Conservation (phyloP, 2,888 invertebrate genomes). For the Platyscelio sp. region DNA sequence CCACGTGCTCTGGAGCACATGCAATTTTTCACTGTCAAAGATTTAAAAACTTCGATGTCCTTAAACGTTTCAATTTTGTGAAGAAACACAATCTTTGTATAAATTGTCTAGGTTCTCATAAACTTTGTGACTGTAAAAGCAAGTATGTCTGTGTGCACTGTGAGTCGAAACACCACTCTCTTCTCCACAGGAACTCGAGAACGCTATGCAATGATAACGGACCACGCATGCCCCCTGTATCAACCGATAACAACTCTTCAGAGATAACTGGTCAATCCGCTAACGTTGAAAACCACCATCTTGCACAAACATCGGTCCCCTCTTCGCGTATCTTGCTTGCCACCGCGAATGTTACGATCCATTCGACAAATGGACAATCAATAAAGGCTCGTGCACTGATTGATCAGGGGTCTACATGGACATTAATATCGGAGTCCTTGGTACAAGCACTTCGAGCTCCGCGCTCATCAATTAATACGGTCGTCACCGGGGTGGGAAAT, state of each 20-base stretch:
- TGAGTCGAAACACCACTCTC: neutral
- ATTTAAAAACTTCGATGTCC: constrained; percentile 5
- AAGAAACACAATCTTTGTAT: constrained; percentile 16
- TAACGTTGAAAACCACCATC: neutral
- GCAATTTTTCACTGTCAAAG: neutral
- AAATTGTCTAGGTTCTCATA: constrained; percentile 28
- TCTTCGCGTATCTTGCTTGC: neutral
- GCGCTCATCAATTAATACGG: neutral
- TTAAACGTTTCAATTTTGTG: constrained; percentile 10
- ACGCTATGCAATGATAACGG: no score
- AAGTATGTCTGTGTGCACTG: neutral
- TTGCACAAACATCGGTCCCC: neutral
- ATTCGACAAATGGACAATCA: neutral
- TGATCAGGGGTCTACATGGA: constrained; percentile 11
- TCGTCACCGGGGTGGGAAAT: neutral
- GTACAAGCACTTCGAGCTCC: neutral
- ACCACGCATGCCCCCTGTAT: no score
- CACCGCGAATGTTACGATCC: neutral
- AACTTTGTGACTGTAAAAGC: neutral
- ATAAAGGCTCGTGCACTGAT: constrained; percentile 4
- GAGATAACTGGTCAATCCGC: neutral
- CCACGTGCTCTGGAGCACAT: constrained; percentile 5
- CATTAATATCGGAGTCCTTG: constrained; percentile 1
- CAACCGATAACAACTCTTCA: no score
- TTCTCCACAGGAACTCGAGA: neutral